Conservation (phyloP, 2,113 vertebrate genomes). For the Anhinga anhinga region DNA sequence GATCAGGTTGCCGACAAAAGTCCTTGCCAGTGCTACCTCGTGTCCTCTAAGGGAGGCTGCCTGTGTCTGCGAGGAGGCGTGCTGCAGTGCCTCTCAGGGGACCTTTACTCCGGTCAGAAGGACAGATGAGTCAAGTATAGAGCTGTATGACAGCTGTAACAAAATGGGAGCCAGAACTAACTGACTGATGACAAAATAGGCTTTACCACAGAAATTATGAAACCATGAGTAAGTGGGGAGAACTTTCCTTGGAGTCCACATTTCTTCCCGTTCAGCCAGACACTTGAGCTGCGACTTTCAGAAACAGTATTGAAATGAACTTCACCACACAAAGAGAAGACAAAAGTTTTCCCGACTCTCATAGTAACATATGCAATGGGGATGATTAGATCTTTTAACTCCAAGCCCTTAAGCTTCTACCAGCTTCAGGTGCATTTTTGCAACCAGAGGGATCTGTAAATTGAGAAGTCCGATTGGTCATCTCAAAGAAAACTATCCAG, state of each 20-base stretch:
- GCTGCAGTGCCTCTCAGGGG: background rate
- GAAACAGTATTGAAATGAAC: background rate
- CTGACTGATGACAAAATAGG: background rate
- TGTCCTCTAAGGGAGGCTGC: background rate
- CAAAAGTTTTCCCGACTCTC: background rate
- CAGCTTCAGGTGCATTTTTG: background rate
- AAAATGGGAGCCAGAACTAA: background rate
- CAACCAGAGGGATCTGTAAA: background rate
- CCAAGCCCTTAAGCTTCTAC: background rate
- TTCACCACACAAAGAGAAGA: background rate
- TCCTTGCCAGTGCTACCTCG: background rate
- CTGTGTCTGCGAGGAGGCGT: too few species aligned
- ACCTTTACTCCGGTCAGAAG: background rate
- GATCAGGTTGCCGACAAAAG: background rate
- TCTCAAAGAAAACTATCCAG: background rate
- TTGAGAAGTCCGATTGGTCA: background rate
- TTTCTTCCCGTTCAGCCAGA: background rate
- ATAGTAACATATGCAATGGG: background rate
- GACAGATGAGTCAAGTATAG: background rate
- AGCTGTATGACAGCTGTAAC: background rate
- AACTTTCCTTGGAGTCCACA: background rate
- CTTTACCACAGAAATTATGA: background rate
- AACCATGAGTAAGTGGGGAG: background rate
- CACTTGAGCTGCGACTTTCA: background rate
- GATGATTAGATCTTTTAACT: background rate